Percentiles rank a stretch among this genome's conserved stretches.
Evolutionary conservation across 64 coral and sea anemone genomes (phyloP).

Genomic region (Catalaphyllia jardinei): DNA sequence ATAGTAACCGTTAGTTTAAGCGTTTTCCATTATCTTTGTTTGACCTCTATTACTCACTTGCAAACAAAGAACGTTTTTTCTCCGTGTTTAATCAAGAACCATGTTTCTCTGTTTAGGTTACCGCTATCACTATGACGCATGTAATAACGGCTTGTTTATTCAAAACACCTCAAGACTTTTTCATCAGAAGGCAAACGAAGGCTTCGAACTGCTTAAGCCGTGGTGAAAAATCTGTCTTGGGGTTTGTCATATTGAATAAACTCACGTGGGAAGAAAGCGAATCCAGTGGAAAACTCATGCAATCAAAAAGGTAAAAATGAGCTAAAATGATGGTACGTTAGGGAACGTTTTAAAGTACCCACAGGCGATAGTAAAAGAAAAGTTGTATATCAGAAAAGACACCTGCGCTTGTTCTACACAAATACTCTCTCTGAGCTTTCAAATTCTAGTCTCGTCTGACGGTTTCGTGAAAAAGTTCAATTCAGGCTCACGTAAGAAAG

Average conservation of each 20-base stretch:
- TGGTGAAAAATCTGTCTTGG: neutral
- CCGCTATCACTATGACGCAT: neutral
- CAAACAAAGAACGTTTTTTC: neutral
- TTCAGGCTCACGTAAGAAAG: neutral
- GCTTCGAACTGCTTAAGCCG: neutral
- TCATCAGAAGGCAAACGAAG: neutral
- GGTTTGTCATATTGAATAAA: neutral
- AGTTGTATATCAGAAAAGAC: conserved; percentile 14
- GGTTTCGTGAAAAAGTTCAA: neutral
- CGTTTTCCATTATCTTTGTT: neutral
- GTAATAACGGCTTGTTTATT: conserved; percentile 15
- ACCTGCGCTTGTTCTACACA: neutral
- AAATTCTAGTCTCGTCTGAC: no score
- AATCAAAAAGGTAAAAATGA: conserved; percentile 3
- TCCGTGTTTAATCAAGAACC: conserved; percentile 6
- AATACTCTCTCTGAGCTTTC: neutral
- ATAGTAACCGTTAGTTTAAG: neutral
- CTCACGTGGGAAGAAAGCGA: neutral
- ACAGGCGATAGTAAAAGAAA: neutral
- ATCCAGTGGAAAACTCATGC: neutral
- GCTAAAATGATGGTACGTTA: conserved; percentile 9
- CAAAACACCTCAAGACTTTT: neutral
- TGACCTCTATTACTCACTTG: neutral
- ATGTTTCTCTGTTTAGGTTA: neutral
- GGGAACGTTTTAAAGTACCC: neutral